Evolutionary conservation across 2,888 invertebrate genomes (phyloP).

Genomic region (Caprella mutica): DNA sequence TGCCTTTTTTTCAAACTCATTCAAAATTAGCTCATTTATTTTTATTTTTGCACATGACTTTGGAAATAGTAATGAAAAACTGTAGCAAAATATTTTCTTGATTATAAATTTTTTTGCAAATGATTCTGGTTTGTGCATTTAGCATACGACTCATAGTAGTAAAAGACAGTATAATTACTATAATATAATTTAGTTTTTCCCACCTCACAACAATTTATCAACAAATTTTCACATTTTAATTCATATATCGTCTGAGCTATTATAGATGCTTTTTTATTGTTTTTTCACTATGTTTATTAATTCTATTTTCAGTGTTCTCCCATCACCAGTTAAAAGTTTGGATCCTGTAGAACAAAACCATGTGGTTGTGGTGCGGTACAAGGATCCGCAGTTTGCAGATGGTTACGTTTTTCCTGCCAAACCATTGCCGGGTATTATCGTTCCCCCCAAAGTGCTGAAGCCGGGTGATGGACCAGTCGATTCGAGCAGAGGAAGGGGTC

Average conservation of each 20-base stretch:
- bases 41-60: too few relatives aligned
- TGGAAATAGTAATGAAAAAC: constrained; percentile 15
- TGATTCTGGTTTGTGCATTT: too few relatives aligned
- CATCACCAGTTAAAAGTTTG: constrained; percentile 60
- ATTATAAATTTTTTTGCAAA: too few relatives aligned
- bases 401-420: constrained; percentile 68
- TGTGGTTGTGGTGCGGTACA: constrained; percentile 53
- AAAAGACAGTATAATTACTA: background rate
- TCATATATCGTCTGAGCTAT: background rate
- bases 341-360: constrained; percentile 46
- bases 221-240: background rate
- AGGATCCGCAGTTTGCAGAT: constrained; percentile 64
- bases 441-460: constrained; percentile 65
- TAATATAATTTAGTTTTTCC: background rate
- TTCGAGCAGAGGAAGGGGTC: constrained; percentile 39
- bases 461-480: constrained; percentile 58
- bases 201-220: background rate
- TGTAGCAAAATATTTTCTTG: background rate
- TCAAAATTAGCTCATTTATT: too few relatives aligned
- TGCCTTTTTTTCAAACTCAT: too few relatives aligned
- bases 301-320: constrained; percentile 46
- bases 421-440: constrained; percentile 46
- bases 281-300: background rate
- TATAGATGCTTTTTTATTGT: background rate
- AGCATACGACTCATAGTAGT: too few relatives aligned